Evolutionary conservation across 1,140 invertebrate species (phyloP).

Genomic region (Conopomorpha cramerella): DNA sequence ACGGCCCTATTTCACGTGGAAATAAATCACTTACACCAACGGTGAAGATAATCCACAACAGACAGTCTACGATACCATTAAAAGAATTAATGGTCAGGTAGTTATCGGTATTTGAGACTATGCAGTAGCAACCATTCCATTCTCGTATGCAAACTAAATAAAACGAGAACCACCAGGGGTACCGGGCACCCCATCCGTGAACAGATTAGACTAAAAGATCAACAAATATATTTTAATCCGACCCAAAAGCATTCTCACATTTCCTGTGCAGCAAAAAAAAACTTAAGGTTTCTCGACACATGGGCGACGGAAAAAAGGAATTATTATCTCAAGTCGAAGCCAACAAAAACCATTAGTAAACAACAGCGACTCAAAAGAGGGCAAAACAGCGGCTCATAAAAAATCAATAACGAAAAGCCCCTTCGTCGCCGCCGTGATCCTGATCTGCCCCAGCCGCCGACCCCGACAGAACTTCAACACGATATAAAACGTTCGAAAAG

Average conservation of each 20-base stretch:
- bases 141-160: conserved; percentile 17
- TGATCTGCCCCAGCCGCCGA: too few relatives aligned
- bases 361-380: conserved; percentile 56
- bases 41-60: too few relatives aligned
- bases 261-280: conserved; percentile 40
- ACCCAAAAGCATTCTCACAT: conserved; percentile 42
- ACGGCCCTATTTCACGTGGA: too few relatives aligned
- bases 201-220: conserved; percentile 45
- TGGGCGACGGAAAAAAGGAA: conserved; percentile 50
- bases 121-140: too few relatives aligned
- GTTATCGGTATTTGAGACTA: too few relatives aligned
- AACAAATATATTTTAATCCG: conserved; percentile 57
- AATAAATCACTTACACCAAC: too few relatives aligned
- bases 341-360: conserved; percentile 61
- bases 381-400: conserved; percentile 53
- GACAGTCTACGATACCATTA: too few relatives aligned
- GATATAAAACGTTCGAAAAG: too few relatives aligned
- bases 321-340: conserved; percentile 60
- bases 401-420: too few relatives aligned
- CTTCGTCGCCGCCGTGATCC: too few relatives aligned
- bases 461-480: too few relatives aligned
- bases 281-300: conserved; percentile 38
- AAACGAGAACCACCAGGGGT: conserved; percentile 13
- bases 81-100: too few relatives aligned
- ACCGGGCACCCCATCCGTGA: conserved; percentile 18